Conservation (phyloP, 2,888 invertebrate genomes). For the Nemurella pictetii region DNA sequence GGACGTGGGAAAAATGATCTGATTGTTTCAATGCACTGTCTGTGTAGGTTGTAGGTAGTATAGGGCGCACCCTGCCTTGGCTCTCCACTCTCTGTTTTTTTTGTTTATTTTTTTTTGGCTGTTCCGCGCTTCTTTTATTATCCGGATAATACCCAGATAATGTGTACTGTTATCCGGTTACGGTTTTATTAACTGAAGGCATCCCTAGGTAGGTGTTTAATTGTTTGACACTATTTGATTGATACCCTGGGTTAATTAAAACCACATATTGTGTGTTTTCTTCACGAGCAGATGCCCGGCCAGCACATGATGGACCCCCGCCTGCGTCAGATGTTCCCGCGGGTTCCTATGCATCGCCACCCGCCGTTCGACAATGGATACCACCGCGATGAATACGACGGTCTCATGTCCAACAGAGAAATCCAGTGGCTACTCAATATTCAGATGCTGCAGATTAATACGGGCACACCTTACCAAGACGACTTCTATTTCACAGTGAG, state of each 20-base stretch:
- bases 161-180: no score
- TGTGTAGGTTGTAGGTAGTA: no score
- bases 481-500: constrained; percentile 94
- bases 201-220: no score
- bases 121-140: no score
- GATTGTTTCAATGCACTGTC: no score
- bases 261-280: not conserved
- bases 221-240: no score
- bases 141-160: no score
- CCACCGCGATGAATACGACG: constrained; percentile 75
- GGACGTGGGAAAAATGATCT: no score
- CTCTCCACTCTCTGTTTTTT: no score
- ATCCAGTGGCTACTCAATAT: constrained; percentile 97
- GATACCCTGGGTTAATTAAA: not conserved
- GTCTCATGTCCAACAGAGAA: constrained; percentile 91
- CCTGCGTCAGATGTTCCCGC: constrained; percentile 44
- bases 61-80: no score
- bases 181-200: no score
- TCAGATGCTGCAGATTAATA: constrained; percentile 89
- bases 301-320: constrained; percentile 47
- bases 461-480: constrained; percentile 93
- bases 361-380: constrained; percentile 14
- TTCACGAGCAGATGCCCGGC: constrained; percentile 43
- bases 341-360: not conserved
- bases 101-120: no score